A percentile compares a stretch with the other conserved stretches of the same genome.
phyloP scores from a whole-genome alignment of 2,888 invertebrate species.

The Noctua comes region DNA sequence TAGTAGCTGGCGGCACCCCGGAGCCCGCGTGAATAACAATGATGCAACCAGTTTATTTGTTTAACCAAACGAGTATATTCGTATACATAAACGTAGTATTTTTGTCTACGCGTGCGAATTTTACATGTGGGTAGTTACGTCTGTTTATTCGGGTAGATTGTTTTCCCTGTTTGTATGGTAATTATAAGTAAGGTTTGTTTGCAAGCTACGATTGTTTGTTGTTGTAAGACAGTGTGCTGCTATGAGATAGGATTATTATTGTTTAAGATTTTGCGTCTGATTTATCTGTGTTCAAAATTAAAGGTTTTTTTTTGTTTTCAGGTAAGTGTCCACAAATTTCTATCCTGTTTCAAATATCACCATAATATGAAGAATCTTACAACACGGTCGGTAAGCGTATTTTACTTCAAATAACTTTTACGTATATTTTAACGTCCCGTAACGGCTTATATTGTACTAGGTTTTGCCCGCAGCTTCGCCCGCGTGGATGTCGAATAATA shows the following conservation, averaged over 20 bases:
- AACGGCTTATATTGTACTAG: not conserved
- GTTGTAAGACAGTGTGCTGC: slow-evolving; percentile 16
- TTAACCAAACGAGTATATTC: slow-evolving; percentile 53
- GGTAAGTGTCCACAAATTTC: slow-evolving; percentile 47
- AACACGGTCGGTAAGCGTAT: slow-evolving; percentile 24
- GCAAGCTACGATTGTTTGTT: slow-evolving; percentile 47
- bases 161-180: slow-evolving; percentile 56
- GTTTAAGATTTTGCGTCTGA: not conserved
- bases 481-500: no score
- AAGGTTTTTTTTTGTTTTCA: slow-evolving; percentile 47
- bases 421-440: not conserved
- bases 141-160: slow-evolving; percentile 54
- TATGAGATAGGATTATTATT: slow-evolving; percentile 16
- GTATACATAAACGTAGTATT: slow-evolving; percentile 50
- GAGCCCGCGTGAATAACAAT: slow-evolving; percentile 59
- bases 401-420: slow-evolving; percentile 10
- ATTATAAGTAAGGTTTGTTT: slow-evolving; percentile 55
- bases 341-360: not conserved
- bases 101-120: slow-evolving; percentile 58
- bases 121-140: slow-evolving; percentile 54
- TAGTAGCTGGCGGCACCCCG: slow-evolving; percentile 17
- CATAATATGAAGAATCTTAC: not conserved
- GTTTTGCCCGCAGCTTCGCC: no score
- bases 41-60: slow-evolving; percentile 62
- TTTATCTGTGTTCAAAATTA: not conserved